A percentile compares a stretch with the other conserved stretches of the same genome.
Evolutionary conservation across 2,113 vertebrate genomes (phyloP).

Genomic region (Galeopterus variegatus): DNA sequence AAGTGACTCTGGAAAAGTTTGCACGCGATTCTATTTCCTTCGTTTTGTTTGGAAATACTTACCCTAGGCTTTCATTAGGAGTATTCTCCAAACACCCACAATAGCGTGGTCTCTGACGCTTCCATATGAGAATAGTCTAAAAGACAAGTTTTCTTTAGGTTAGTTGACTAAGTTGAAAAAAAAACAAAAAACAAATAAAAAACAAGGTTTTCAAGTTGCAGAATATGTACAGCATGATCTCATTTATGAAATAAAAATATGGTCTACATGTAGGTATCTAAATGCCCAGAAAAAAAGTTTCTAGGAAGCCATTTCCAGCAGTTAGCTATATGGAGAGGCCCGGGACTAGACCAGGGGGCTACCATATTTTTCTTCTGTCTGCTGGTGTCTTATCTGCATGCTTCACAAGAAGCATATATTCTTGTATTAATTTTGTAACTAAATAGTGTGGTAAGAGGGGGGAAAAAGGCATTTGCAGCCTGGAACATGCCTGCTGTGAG

Average conservation of each 20-base stretch:
- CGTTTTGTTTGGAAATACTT: constrained; percentile 61
- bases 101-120: background rate
- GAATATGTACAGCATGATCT: background rate
- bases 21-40: background rate
- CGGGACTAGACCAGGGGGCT: background rate
- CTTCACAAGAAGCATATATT: background rate
- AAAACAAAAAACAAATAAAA: background rate
- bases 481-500: background rate
- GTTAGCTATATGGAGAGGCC: background rate
- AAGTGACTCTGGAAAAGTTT: constrained; percentile 29
- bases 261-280: background rate
- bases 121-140: background rate
- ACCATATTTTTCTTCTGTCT: background rate
- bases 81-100: constrained; percentile 3
- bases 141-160: background rate
- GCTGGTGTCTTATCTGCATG: background rate
- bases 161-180: no score
- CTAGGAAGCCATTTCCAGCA: background rate
- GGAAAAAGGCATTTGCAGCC: background rate
- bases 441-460: background rate
- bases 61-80: background rate
- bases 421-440: background rate
- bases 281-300: background rate
- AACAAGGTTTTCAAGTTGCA: background rate
- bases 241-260: background rate